Conservation (phyloP, 2,888 invertebrate genomes). For the Acrobasis suavella region DNA sequence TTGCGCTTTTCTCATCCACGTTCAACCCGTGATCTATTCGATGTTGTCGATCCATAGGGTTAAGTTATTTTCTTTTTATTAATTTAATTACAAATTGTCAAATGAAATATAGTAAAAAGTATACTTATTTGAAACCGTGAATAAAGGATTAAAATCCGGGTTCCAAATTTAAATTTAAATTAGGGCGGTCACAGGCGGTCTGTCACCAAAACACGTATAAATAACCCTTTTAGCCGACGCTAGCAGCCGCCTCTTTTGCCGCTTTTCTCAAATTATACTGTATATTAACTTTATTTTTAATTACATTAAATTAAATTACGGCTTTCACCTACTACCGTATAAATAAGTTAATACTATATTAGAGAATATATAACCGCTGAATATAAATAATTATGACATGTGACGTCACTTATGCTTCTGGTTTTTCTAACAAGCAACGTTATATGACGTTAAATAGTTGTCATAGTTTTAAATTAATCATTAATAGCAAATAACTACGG, state of each 20-base stretch:
- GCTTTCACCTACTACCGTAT: no score
- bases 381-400: no score
- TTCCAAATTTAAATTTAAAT: constrained; percentile 72
- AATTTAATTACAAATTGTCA: background rate
- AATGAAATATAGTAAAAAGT: background rate
- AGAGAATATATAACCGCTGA: no score
- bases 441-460: background rate
- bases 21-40: no score
- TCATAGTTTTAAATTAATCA: background rate
- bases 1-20: no score
- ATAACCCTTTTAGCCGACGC: constrained; percentile 58
- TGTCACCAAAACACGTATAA: constrained; percentile 64
- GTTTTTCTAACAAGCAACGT: background rate
- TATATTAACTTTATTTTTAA: constrained; percentile 4
- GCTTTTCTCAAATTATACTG: constrained; percentile 33
- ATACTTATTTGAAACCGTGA: background rate
- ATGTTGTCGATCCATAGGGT: no score
- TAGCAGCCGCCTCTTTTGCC: constrained; percentile 30
- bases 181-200: constrained; percentile 56
- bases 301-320: background rate
- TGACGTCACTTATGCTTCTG: background rate
- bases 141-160: constrained; percentile 42
- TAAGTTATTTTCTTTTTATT: no score
- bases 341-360: no score
- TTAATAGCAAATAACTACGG: no score